Base-by-base conservation (phyloP, 1,140 invertebrate genomes). In the Orius laevigatus region DNA sequence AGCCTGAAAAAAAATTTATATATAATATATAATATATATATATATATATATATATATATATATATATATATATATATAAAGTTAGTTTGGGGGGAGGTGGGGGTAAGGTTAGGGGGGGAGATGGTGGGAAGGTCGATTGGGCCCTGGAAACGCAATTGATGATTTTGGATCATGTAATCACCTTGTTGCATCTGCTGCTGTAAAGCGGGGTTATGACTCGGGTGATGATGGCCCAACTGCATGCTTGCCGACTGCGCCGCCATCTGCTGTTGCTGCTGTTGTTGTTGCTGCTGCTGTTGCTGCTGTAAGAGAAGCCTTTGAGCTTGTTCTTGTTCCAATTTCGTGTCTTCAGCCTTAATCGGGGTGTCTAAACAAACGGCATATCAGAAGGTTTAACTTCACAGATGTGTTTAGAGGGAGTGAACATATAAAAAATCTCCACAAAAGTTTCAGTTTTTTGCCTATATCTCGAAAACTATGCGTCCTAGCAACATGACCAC, bases 111-210 rank as follows among this genome's bases (percentile, higher is more conserved):
- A n/a, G n/a, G n/a, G n/a, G n/a, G n/a, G n/a, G n/a, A n/a, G 6
- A 15, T 10, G 14, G 6, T 6, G 14, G 14, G 14, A 40, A 40
- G 14, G 6, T 9, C 9, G 39, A 15, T 9, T 6, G 14, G 14
- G 14, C 14, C 14, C 6, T 14, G 6, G 39, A 40, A 40, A 10
- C 8, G 14, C 8, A 6, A 10, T 9, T 6, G 14, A 15, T 10
- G 14, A 40, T 8, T 34, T 34, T 6, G n/a, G 33, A 8, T 40
- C 9, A 40, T 40, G 9, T 15, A 6, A 40, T 40, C 6, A 31
- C 9, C 10, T 32, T 49, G 48, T 34, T 50, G 48, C 48, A 50
- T 50, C 41, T 50, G 48, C 5, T 43, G 48, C 40, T 50, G 48
- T 19, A 43, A 41, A 32, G 43, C 43, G 19, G 40, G 14, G 12